Evolutionary conservation across 2,113 vertebrate genomes (phyloP).

Genomic region (Podarcis cretensis): DNA sequence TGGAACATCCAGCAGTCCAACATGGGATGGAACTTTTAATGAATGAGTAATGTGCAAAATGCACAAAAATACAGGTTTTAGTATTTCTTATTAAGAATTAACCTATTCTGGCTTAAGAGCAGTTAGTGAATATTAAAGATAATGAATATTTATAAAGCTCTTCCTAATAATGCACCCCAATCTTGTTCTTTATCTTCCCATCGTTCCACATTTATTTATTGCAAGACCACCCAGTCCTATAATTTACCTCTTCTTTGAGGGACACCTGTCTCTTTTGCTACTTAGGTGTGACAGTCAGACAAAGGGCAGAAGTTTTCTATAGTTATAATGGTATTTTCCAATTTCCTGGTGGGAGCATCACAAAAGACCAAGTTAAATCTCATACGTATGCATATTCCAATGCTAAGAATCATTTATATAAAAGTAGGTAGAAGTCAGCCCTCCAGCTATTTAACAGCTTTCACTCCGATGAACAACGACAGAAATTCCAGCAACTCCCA

Average conservation of each 20-base stretch:
- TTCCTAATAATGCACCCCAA: slow-evolving; percentile 44
- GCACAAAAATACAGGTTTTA: slow-evolving; percentile 42
- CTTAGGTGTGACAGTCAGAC: slow-evolving; percentile 7
- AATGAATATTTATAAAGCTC: slow-evolving; percentile 70
- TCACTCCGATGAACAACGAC: not conserved
- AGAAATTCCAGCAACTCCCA: too few relatives aligned
- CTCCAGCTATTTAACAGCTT: not conserved
- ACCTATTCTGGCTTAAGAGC: slow-evolving; percentile 50
- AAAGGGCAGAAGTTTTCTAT: not conserved
- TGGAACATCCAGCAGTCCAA: slow-evolving; percentile 45
- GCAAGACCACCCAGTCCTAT: not conserved
- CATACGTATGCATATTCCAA: slow-evolving; percentile 6
- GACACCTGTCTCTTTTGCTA: slow-evolving; percentile 1
- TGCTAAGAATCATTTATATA: slow-evolving; percentile 5
- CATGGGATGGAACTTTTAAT: slow-evolving; percentile 40
- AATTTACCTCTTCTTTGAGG: slow-evolving; percentile 24
- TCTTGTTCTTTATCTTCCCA: slow-evolving; percentile 20
- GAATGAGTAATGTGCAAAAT: slow-evolving; percentile 62
- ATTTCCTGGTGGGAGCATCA: slow-evolving; percentile 20
- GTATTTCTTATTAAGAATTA: slow-evolving; percentile 72
- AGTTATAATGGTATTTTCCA: not conserved
- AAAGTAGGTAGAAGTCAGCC: not conserved
- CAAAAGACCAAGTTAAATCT: slow-evolving; percentile 26
- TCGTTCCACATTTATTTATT: slow-evolving; percentile 20
- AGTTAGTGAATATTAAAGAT: slow-evolving; percentile 60